phyloP scores from a whole-genome alignment of 2,888 invertebrate species.

The Clusia tigrina region DNA sequence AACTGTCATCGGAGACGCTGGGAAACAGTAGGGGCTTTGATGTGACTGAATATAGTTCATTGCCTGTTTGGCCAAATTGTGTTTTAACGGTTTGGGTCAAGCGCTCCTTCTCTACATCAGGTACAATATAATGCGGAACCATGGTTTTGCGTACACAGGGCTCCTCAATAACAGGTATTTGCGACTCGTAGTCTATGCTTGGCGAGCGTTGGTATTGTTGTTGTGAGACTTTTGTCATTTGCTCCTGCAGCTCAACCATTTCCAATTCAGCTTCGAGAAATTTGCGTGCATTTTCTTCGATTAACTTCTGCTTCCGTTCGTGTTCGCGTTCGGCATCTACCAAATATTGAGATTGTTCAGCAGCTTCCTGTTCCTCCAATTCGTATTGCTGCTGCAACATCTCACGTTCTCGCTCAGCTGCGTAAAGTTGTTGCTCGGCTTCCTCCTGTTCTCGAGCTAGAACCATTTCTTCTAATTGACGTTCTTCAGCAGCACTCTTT shows the following conservation, averaged over 20 bases:
- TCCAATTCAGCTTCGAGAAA: conserved; percentile 60
- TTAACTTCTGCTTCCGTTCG: conserved; percentile 32
- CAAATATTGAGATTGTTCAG: conserved; percentile 36
- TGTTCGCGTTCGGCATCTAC: conserved; percentile 39
- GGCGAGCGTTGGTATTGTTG: conserved; percentile 27
- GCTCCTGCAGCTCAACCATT: conserved; percentile 56
- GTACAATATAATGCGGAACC: conserved; percentile 40
- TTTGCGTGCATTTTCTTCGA: conserved; percentile 56
- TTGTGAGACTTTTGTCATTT: conserved; percentile 41
- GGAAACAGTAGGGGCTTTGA: conserved; percentile 55
- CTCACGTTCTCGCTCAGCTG: background rate
- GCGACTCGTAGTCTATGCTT: conserved; percentile 43
- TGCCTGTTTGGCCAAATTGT: conserved; percentile 55
- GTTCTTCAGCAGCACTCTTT: too few species aligned
- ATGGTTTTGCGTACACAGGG: conserved; percentile 45
- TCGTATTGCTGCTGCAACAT: background rate
- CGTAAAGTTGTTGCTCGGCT: conserved; percentile 24
- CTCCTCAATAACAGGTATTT: conserved; percentile 48
- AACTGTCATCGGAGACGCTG: conserved; percentile 56
- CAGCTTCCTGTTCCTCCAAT: conserved; percentile 3
- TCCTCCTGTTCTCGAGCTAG: conserved; percentile 19
- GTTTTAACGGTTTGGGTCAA: conserved; percentile 56
- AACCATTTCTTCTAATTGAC: conserved; percentile 30
- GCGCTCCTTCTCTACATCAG: conserved; percentile 33
- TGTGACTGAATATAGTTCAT: conserved; percentile 45